These are phyloP conservation scores for Poecile atricapillus DNA, from an alignment of 2,113 vertebrate species.

Conservation along the genomic window DNA sequence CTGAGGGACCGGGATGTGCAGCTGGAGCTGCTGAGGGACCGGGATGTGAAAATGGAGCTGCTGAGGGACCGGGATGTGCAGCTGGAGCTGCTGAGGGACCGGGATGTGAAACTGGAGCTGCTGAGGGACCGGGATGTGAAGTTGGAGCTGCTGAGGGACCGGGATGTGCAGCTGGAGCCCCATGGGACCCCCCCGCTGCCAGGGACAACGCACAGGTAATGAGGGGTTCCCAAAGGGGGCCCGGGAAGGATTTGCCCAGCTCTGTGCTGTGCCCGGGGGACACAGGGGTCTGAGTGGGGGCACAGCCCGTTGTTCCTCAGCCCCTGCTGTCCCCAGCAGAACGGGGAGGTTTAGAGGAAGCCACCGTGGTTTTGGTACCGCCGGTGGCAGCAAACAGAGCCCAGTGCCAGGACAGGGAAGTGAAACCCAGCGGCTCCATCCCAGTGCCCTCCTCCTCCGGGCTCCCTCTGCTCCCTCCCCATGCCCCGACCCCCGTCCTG, in stretches of 20 bases:
- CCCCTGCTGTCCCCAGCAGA: neutral
- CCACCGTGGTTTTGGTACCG: rapidly evolving
- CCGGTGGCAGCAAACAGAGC: neutral
- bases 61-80: neutral
- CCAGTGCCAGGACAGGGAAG: neutral
- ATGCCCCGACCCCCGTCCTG: rapidly evolving
- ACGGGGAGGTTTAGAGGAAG: rapidly evolving
- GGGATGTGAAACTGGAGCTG: neutral
- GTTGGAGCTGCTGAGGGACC: too few species aligned
- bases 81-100: neutral
- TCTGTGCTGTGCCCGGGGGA: neutral
- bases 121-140: too few species aligned
- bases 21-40: neutral
- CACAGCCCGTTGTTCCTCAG: rapidly evolving
- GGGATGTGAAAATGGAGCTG: too few species aligned
- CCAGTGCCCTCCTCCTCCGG: rapidly evolving
- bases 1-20: neutral
- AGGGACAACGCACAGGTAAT: neutral
- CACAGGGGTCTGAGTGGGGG: rapidly evolving
- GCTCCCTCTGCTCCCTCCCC: neutral
- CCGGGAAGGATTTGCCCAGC: neutral
- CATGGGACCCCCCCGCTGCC: neutral
- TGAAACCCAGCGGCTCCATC: neutral
- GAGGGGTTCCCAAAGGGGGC: neutral
- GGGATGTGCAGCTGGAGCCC: neutral